Conservation (phyloP, 2,113 vertebrate genomes). For the Eolophus roseicapilla region DNA sequence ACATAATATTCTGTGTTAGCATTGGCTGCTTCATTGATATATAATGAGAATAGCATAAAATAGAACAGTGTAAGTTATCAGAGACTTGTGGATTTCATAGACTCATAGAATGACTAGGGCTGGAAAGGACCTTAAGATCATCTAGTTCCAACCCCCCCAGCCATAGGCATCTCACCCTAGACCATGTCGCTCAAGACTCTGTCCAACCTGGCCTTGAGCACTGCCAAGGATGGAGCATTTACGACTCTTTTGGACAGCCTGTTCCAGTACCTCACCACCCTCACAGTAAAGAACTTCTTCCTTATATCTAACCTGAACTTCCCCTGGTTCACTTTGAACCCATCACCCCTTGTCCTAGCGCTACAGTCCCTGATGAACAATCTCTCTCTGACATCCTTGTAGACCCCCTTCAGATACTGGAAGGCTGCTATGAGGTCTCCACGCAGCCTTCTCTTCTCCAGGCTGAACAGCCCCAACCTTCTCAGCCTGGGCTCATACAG, state of each 20-base stretch:
- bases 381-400: background rate
- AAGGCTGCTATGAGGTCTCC: too few species aligned
- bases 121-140: background rate
- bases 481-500: too few species aligned
- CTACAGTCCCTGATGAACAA: too few species aligned
- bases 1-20: background rate
- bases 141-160: background rate
- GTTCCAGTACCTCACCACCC: background rate
- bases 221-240: background rate
- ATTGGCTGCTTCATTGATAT: background rate
- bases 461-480: too few species aligned
- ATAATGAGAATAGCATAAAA: background rate
- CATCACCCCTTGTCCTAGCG: too few species aligned
- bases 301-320: too few species aligned
- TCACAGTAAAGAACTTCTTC: background rate
- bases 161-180: background rate
- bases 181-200: background rate
- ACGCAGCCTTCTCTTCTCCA: too few species aligned
- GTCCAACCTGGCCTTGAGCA: background rate
- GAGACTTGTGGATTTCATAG: background rate
- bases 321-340: too few species aligned
- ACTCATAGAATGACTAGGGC: background rate
- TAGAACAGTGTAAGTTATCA: background rate
- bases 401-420: too few species aligned
- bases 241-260: background rate